Evolutionary conservation across 2,888 invertebrate genomes (phyloP).

Genomic region (Vanessa cardui): DNA sequence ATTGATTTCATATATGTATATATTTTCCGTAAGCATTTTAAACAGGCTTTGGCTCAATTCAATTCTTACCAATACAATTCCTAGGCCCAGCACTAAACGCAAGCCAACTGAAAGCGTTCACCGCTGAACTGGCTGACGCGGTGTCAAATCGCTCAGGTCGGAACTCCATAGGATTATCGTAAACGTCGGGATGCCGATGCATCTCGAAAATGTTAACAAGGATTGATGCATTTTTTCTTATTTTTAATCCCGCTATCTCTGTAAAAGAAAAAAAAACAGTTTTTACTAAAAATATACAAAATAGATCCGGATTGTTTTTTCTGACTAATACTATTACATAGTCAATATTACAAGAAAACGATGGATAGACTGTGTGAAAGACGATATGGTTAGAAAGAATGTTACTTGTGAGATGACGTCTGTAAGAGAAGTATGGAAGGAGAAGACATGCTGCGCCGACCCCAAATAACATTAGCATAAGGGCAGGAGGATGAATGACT

Average conservation of each 20-base stretch:
- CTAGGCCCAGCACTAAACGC: constrained; percentile 86
- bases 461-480: no score
- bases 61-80: constrained; percentile 81
- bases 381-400: no score
- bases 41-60: no score
- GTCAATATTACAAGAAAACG: no score
- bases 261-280: constrained; percentile 18
- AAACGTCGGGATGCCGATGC: constrained; percentile 76
- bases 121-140: constrained; percentile 47
- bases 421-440: no score
- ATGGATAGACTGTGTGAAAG: no score
- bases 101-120: constrained; percentile 79
- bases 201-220: constrained; percentile 67
- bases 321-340: no score
- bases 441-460: no score
- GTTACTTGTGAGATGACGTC: no score
- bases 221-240: constrained; percentile 59
- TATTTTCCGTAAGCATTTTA: no score
- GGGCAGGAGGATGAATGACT: no score
- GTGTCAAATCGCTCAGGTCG: constrained; percentile 79
- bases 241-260: constrained; percentile 47
- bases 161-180: constrained; percentile 78
- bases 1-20: no score
- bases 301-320: neutral
- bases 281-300: neutral